A percentile compares a stretch with the other conserved stretches of the same genome.
Evolutionary conservation across 2,797 vertebrate genomes (phyloP).

Genomic region (Gobio occitaniae): DNA sequence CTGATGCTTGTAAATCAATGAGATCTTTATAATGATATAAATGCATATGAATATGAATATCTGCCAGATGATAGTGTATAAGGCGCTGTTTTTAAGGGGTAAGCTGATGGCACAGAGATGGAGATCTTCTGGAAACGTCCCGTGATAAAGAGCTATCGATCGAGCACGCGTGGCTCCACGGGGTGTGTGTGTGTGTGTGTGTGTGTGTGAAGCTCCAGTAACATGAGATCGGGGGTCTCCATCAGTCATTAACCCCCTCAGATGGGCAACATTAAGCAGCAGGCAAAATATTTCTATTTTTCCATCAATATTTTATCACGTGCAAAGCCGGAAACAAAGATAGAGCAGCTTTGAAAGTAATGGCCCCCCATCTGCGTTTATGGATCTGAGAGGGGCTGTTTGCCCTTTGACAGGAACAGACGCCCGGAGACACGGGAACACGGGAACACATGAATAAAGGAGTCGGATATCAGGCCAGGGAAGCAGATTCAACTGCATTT

Average conservation of each 20-base stretch:
- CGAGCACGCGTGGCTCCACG: slow-evolving; percentile 44
- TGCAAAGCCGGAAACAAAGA: slow-evolving; percentile 79
- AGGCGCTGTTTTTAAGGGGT: no score
- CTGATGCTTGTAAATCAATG: neutral
- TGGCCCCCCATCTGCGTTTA: slow-evolving; percentile 82
- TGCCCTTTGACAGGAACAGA: slow-evolving; percentile 80
- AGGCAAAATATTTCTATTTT: slow-evolving; percentile 88
- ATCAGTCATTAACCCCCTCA: slow-evolving; percentile 82
- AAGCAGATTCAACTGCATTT: neutral
- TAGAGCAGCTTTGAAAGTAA: slow-evolving; percentile 76
- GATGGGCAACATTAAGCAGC: slow-evolving; percentile 75
- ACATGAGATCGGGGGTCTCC: slow-evolving; percentile 73
- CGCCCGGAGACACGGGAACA: slow-evolving; percentile 35
- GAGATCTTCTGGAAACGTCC: neutral
- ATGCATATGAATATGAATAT: no score
- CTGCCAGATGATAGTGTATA: no score
- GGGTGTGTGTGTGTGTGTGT: slow-evolving; percentile 53
- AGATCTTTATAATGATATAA: no score
- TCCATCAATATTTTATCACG: slow-evolving; percentile 88
- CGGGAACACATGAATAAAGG: slow-evolving; percentile 17
- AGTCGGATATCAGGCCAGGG: neutral
- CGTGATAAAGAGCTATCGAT: slow-evolving; percentile 75
- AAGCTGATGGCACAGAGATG: no score
- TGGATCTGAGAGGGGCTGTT: slow-evolving; percentile 74
- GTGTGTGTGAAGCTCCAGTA: slow-evolving; percentile 63